Base-by-base conservation (phyloP, 2,888 invertebrate genomes). In the Nesidiocoris tenuis region DNA sequence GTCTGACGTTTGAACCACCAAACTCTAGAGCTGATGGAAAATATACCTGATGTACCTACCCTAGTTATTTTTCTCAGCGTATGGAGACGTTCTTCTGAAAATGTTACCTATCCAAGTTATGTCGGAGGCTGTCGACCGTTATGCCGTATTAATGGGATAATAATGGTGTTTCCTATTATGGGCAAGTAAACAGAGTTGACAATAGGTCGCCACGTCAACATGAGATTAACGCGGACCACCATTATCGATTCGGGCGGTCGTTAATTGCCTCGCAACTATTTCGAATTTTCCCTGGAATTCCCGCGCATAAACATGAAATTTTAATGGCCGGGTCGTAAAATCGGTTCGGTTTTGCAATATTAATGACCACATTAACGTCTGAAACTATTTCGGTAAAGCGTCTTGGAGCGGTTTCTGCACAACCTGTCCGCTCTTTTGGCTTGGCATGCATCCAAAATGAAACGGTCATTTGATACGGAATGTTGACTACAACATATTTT, bases 131-230 rank as follows among this genome's bases (percentile, higher is more conserved):
- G 65, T 19, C 39, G 65, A 65, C 65, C 65, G 25, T 17, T 39
- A 17, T 23, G 65, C 19, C 25, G 25, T 39, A 39, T 65, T 65
- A 65, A 39, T 65, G 65, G 65, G 18, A 65, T 39, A 65, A 65
- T 65, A 65, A 65, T 65, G 54, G 65, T 24, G 9, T 25, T 19
- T 65, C 39, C 65, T 1, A 65, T 65, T 65, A 65, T 65, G 65
- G 65, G 24, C 39, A 18, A 39, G 39, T 65, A 7, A 39, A 39
- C 39, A 39, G 39, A 39, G 39, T 39, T 12, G 39, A 39, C 39
- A 39, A 39, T 7, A 12, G 5, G 12, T 39, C 12, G 3, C 12
- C 39, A 39, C 39, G 39, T 7, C 39, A 39, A 39, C 39, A 39
- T 39, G 3, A 39, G 39, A 39, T 39, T 39, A 39, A 39, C 39